These are phyloP conservation scores for Podilymbus podiceps DNA, from an alignment of 2,113 vertebrate genomes.

Conservation along the genomic window DNA sequence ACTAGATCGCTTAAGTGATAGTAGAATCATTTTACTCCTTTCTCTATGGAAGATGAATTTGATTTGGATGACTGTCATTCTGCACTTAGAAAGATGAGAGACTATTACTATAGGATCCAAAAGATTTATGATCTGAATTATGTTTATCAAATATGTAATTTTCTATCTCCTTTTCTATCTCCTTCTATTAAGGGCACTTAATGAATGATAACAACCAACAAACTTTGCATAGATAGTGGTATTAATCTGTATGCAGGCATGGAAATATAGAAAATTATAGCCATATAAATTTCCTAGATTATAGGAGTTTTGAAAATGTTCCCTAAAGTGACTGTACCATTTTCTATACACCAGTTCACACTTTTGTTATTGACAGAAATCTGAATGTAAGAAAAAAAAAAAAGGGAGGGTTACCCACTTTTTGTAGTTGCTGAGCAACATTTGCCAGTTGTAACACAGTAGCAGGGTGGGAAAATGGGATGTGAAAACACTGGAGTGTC, in stretches of 20 bases:
- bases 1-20: background rate
- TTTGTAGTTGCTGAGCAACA: background rate
- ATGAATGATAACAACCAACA: background rate
- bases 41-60: background rate
- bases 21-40: background rate
- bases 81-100: too few species aligned
- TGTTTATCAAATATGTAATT: background rate
- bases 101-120: too few species aligned
- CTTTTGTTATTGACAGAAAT: background rate
- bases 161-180: background rate
- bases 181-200: background rate
- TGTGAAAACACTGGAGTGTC: background rate
- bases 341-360: background rate
- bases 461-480: background rate
- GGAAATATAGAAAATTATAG: background rate
- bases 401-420: rapidly evolving
- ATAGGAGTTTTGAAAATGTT: background rate
- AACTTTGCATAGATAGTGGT: background rate
- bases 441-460: background rate
- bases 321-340: background rate
- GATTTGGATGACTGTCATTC: background rate
- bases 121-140: background rate
- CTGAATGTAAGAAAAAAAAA: background rate
- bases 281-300: background rate
- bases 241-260: background rate